Evolutionary conservation across 30 jellyfish, hydroid and myxozoan genomes (phyloP).

Genomic region (Aurelia aurita complex sp. Pacific): DNA sequence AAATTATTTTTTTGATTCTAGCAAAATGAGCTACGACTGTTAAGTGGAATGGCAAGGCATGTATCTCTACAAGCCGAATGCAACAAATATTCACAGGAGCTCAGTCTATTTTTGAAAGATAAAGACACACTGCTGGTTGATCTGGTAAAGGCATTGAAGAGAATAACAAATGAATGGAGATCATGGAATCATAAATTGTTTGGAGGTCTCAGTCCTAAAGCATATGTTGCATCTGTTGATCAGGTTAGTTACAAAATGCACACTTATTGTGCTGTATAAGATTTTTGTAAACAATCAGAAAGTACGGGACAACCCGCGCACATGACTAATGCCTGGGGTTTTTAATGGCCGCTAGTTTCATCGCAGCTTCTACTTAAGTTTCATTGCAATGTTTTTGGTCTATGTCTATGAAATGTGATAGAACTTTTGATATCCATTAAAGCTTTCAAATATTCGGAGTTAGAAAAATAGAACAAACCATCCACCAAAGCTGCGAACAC

Average conservation of each 20-base stretch:
- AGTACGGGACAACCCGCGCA: too few species aligned
- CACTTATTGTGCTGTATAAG: too few species aligned
- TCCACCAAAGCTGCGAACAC: too few species aligned
- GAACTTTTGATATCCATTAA: too few species aligned
- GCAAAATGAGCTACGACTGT: constrained; percentile 44
- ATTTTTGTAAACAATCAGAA: too few species aligned
- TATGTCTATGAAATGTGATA: too few species aligned
- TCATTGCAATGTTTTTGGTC: too few species aligned
- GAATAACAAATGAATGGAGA: constrained; percentile 79
- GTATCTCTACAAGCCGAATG: constrained; percentile 61
- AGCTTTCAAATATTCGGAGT: too few species aligned
- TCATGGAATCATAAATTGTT: constrained; percentile 71
- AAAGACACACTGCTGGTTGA: constrained; percentile 58
- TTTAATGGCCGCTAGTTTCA: too few species aligned
- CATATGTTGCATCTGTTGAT: constrained; percentile 73
- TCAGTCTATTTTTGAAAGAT: constrained; percentile 47
- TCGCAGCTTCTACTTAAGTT: too few species aligned
- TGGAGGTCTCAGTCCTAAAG: constrained; percentile 69
- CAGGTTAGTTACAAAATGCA: constrained; percentile 30
- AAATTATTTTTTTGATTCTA: neutral
- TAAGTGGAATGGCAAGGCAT: constrained; percentile 76
- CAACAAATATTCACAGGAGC: constrained; percentile 40
- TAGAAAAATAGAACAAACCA: too few species aligned
- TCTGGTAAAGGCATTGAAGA: constrained; percentile 66
- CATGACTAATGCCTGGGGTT: too few species aligned